Conservation (phyloP, 2,113 vertebrate genomes). For the Brachyhypopomus occidentalis region DNA sequence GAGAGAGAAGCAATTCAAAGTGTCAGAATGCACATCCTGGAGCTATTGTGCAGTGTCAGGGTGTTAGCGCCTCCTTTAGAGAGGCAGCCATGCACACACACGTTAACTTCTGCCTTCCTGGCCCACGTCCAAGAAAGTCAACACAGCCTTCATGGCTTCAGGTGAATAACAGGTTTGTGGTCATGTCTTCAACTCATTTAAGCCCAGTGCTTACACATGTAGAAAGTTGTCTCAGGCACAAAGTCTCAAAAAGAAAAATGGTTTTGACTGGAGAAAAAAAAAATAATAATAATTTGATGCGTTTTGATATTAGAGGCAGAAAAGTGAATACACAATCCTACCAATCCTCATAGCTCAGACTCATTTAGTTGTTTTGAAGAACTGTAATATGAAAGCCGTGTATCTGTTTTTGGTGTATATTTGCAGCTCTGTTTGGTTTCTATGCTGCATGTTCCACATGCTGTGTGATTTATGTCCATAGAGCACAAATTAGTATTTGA, state of each 20-base stretch:
- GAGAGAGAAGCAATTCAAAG: slow-evolving; percentile 38
- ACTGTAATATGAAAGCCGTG: slow-evolving; percentile 31
- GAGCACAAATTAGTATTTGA: slow-evolving; percentile 37
- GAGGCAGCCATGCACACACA: slow-evolving; percentile 28
- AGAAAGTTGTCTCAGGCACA: slow-evolving; percentile 12
- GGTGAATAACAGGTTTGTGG: slow-evolving; percentile 51
- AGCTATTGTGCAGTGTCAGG: slow-evolving; percentile 41
- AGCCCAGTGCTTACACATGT: slow-evolving; percentile 32
- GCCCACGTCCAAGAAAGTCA: slow-evolving; percentile 35
- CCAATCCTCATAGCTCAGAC: not conserved
- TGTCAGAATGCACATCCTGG: slow-evolving; percentile 50
- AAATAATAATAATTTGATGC: no score
- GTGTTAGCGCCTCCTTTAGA: slow-evolving; percentile 37
- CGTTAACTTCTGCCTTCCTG: slow-evolving; percentile 22
- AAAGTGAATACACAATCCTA: not conserved
- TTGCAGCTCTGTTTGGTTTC: slow-evolving; percentile 38
- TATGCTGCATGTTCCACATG: slow-evolving; percentile 22
- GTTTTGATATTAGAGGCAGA: no score
- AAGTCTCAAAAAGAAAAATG: slow-evolving; percentile 2
- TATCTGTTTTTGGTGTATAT: slow-evolving; percentile 37
- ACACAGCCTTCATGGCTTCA: slow-evolving; percentile 34
- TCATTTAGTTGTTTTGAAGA: not conserved
- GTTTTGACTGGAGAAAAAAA: not conserved
- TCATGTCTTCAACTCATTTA: slow-evolving; percentile 45
- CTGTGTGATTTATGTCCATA: slow-evolving; percentile 48